Percentiles rank a stretch among this genome's conserved stretches.
Conservation (phyloP, 2,888 invertebrate species). For the Arge pagana region DNA sequence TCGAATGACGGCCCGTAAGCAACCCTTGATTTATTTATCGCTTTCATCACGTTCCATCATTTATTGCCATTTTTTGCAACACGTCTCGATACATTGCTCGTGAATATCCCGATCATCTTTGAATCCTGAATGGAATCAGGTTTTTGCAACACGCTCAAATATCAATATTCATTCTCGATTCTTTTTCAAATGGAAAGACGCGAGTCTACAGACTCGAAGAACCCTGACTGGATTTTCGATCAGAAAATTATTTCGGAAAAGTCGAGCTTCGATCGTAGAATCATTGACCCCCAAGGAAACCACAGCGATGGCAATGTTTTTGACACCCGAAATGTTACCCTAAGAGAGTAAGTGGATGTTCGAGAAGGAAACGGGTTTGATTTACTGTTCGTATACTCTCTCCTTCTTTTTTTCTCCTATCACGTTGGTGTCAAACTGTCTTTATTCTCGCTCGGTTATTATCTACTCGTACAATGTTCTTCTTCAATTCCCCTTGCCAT, state of each 20-base stretch:
- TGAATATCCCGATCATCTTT: not conserved
- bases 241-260: constrained; percentile 4
- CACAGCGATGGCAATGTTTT: not conserved
- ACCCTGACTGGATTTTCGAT: constrained; percentile 1
- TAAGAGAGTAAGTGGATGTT: constrained; percentile 9
- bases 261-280: not conserved
- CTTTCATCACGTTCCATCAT: not conserved
- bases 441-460: too few species aligned
- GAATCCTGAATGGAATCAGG: not conserved
- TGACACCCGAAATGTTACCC: not conserved
- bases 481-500: too few species aligned
- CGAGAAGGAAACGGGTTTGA: too few species aligned
- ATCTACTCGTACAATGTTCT: too few species aligned
- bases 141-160: not conserved
- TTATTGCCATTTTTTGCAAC: not conserved
- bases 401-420: too few species aligned
- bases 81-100: not conserved
- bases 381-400: too few species aligned
- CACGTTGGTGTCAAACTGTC: too few species aligned
- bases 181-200: constrained; percentile 5
- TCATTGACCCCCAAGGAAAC: constrained; percentile 5
- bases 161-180: constrained; percentile 11
- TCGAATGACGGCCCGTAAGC: constrained; percentile 5
- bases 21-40: not conserved
- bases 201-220: constrained; percentile 12